phyloP scores from a whole-genome alignment of 2,797 vertebrate genomes.

The Notolabrus celidotus region DNA sequence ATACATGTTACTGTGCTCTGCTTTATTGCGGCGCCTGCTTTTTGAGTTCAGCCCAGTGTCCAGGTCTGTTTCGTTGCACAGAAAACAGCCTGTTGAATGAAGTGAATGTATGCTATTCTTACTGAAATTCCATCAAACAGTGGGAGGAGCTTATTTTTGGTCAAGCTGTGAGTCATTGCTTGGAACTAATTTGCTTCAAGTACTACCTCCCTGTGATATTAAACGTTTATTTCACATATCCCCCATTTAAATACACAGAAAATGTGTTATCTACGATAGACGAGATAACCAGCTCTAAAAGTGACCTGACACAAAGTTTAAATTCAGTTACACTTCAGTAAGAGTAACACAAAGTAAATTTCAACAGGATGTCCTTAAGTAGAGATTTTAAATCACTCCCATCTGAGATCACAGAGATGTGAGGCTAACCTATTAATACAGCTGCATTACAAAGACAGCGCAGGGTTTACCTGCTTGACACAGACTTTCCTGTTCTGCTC shows the following conservation, averaged over 20 bases:
- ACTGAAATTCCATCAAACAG: constrained; percentile 64
- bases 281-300: constrained; percentile 10
- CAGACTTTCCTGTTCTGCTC: constrained; percentile 87
- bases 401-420: constrained; percentile 58
- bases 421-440: constrained; percentile 75
- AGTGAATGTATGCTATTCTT: constrained; percentile 75
- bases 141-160: constrained; percentile 62
- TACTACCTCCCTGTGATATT: constrained; percentile 80
- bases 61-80: constrained; percentile 75
- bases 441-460: constrained; percentile 69
- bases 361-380: constrained; percentile 52
- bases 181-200: constrained; percentile 72
- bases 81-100: constrained; percentile 67
- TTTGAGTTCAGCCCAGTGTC: constrained; percentile 51
- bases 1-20: constrained; percentile 77
- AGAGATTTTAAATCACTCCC: constrained; percentile 45
- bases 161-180: constrained; percentile 83
- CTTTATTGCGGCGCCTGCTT: constrained; percentile 50
- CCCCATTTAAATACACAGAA: constrained; percentile 29
- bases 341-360: constrained; percentile 26
- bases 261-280: constrained; percentile 17
- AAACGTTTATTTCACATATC: constrained; percentile 61
- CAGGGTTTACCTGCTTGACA: constrained; percentile 79
- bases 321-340: constrained; percentile 13
- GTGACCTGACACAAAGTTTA: constrained; percentile 15